Percentiles rank a stretch among this genome's conserved stretches.
Conservation (phyloP, 1,140 invertebrate genomes). For the Drosophila pandora region DNA sequence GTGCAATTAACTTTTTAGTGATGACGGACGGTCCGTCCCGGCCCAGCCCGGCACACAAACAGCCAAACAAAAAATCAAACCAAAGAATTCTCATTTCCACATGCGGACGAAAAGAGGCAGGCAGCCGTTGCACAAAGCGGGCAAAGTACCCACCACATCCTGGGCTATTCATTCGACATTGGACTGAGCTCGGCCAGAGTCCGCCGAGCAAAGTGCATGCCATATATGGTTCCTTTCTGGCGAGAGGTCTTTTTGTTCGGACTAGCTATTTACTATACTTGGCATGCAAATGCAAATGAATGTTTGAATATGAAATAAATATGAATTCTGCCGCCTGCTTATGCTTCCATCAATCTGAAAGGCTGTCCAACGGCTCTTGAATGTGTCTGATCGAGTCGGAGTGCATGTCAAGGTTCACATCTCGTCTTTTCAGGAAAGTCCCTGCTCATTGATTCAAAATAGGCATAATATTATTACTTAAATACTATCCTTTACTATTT, state of each 20-base stretch:
- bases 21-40: conserved; percentile 27
- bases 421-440: too few species aligned
- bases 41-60: conserved; percentile 53
- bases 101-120: conserved; percentile 14
- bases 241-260: conserved; percentile 51
- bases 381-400: not conserved
- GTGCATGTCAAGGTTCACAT: not conserved
- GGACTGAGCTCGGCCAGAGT: conserved; percentile 59
- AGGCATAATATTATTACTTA: not conserved
- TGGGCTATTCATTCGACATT: conserved; percentile 61
- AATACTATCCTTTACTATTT: not conserved
- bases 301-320: conserved; percentile 33
- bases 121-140: conserved; percentile 48
- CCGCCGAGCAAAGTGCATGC: conserved; percentile 55
- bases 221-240: conserved; percentile 70
- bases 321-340: conserved; percentile 54
- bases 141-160: conserved; percentile 44
- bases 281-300: conserved; percentile 20
- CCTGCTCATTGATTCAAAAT: not conserved
- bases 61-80: conserved; percentile 75
- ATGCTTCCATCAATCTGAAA: conserved; percentile 66
- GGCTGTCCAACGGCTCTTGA: conserved; percentile 30
- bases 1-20: conserved; percentile 82
- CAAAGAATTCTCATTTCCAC: conserved; percentile 78
- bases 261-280: conserved; percentile 36